phyloP scores from a whole-genome alignment of 92 coral and sea anemone species.

The Umimayanthus chanpuru region DNA sequence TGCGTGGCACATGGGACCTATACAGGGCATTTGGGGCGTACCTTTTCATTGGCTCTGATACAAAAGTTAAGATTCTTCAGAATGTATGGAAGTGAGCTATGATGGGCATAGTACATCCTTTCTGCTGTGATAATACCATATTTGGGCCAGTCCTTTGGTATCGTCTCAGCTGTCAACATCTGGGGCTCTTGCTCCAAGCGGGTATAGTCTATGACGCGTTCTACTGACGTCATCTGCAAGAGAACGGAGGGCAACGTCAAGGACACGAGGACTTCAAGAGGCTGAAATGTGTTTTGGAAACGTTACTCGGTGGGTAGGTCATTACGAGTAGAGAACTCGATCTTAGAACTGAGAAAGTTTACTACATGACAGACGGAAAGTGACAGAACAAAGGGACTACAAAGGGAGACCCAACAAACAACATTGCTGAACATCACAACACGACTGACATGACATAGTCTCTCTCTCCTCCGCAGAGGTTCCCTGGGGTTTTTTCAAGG shows the following conservation, averaged over 20 bases:
- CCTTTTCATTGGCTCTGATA: constrained; percentile 90
- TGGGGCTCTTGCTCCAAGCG: constrained; percentile 79
- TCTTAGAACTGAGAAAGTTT: too few relatives aligned
- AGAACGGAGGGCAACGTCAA: neutral
- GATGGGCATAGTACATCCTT: constrained; percentile 81
- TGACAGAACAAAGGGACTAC: too few relatives aligned
- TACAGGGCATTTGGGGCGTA: neutral
- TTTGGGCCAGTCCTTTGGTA: constrained; percentile 84
- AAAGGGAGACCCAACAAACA: too few relatives aligned
- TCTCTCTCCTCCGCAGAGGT: too few relatives aligned
- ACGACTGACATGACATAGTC: too few relatives aligned
- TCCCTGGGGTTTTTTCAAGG: too few relatives aligned
- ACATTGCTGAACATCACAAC: too few relatives aligned
- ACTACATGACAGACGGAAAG: too few relatives aligned
- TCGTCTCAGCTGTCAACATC: constrained; percentile 57
- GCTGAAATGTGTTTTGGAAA: neutral
- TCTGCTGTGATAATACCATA: constrained; percentile 85
- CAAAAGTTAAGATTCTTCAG: constrained; percentile 75
- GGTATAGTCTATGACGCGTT: constrained; percentile 90
- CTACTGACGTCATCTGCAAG: constrained; percentile 94
- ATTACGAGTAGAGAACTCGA: too few relatives aligned
- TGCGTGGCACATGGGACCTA: too few relatives aligned
- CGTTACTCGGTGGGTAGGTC: too few relatives aligned
- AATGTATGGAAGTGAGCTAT: constrained; percentile 75
- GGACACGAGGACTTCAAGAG: neutral